phyloP scores from a whole-genome alignment of 2,888 invertebrate species.

The Acanthosoma haemorrhoidale region DNA sequence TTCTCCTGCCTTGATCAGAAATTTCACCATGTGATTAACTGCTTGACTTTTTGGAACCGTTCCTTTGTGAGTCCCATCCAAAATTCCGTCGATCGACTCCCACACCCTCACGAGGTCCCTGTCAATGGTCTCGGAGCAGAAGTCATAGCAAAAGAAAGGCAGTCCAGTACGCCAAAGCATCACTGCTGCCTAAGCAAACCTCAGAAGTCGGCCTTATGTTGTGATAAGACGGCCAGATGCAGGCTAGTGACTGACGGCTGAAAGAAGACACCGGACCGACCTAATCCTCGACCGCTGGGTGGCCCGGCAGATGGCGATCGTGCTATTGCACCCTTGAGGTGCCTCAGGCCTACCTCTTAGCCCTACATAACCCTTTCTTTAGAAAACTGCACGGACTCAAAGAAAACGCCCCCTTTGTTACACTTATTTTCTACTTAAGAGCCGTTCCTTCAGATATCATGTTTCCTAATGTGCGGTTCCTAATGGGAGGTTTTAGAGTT shows the following conservation, averaged over 20 bases:
- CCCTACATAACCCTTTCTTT: not conserved
- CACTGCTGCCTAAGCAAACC: not conserved
- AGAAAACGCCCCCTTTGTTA: not conserved
- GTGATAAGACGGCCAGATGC: not conserved
- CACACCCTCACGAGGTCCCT: not conserved
- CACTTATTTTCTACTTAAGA: not conserved
- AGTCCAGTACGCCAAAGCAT: not conserved
- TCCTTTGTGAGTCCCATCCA: no score
- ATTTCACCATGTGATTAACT: no score
- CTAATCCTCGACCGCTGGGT: not conserved
- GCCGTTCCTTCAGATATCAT: not conserved
- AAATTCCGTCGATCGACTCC: no score
- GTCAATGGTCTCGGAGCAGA: not conserved
- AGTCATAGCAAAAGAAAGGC: not conserved
- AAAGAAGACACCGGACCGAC: not conserved
- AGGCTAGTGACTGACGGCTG: not conserved
- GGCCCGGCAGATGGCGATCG: not conserved
- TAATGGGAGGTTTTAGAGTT: no score
- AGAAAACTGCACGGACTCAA: not conserved
- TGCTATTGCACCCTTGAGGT: no score
- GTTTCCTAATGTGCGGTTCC: no score
- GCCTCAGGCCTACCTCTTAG: no score
- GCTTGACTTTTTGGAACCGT: not conserved
- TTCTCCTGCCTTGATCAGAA: no score
- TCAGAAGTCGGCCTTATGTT: not conserved